Evolutionary conservation across 1,140 invertebrate genomes (phyloP).

Genomic region (Drosophila serrata): DNA sequence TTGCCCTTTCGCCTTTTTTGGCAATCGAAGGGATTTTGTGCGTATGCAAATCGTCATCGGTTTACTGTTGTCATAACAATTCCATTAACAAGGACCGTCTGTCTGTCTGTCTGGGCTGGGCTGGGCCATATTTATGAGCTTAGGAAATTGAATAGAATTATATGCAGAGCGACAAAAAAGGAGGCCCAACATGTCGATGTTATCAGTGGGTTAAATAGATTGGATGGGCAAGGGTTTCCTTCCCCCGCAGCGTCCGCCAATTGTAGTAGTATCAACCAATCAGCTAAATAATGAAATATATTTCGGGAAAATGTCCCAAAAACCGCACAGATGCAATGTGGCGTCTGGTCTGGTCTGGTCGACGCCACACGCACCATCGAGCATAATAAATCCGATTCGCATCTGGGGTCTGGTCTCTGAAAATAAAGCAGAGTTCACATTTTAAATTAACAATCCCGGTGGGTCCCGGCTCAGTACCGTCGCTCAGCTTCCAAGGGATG

Average conservation of each 20-base stretch:
- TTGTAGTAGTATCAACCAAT: slow-evolving; percentile 30
- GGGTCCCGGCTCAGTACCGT: slow-evolving; percentile 34
- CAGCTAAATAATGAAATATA: slow-evolving; percentile 38
- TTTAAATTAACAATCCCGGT: slow-evolving; percentile 54
- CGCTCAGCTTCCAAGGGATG: slow-evolving; percentile 28
- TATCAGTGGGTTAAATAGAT: slow-evolving; percentile 25
- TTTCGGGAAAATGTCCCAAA: slow-evolving; percentile 41
- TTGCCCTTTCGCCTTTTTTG: slow-evolving; percentile 48
- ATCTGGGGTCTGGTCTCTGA: slow-evolving; percentile 35
- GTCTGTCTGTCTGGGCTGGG: slow-evolving; percentile 42
- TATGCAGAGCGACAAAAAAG: slow-evolving; percentile 44
- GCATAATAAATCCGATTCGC: slow-evolving; percentile 75
- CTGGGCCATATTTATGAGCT: slow-evolving; percentile 55
- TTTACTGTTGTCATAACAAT: slow-evolving; percentile 73
- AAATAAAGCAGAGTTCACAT: slow-evolving; percentile 48
- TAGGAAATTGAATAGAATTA: slow-evolving; percentile 76
- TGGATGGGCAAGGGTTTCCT: slow-evolving; percentile 44
- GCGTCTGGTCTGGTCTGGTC: slow-evolving; percentile 23
- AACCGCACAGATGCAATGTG: slow-evolving; percentile 64
- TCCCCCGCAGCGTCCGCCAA: slow-evolving; percentile 14
- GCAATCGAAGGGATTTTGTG: slow-evolving; percentile 44
- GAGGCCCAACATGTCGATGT: slow-evolving; percentile 32
- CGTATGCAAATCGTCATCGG: slow-evolving; percentile 49
- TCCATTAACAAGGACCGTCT: slow-evolving; percentile 65
- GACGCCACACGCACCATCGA: slow-evolving; percentile 67